Evolutionary conservation across 2,797 vertebrate species (phyloP).

Genomic region (Tangara arthus): DNA sequence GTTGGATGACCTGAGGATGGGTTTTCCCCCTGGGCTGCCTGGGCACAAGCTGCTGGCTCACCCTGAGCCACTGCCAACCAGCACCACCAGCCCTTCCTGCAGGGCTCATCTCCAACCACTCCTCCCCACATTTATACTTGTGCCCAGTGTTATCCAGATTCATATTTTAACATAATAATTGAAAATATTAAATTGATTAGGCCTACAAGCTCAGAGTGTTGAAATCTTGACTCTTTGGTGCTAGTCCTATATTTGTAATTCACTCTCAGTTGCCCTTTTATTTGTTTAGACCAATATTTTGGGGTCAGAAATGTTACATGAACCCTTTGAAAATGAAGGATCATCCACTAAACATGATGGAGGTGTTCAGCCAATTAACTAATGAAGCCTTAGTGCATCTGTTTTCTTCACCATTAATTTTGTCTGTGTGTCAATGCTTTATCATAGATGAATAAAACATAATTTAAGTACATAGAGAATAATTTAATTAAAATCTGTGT

Average conservation of each 20-base stretch:
- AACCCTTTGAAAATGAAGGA: not conserved
- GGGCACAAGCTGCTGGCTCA: rapidly evolving
- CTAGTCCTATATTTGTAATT: not conserved
- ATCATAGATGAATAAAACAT: not conserved
- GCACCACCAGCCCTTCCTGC: not conserved
- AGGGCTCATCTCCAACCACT: not conserved
- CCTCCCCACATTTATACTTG: not conserved
- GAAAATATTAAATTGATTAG: not conserved
- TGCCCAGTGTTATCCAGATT: not conserved
- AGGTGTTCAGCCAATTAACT: not conserved
- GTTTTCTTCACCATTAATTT: not conserved
- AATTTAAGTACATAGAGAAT: not conserved
- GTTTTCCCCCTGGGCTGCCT: not conserved
- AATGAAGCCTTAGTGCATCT: not conserved
- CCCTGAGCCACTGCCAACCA: not conserved
- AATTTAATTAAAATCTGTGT: not conserved
- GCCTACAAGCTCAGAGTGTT: not conserved
- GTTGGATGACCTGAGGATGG: not conserved
- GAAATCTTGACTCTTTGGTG: not conserved
- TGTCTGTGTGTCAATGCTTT: not conserved
- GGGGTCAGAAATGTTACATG: not conserved
- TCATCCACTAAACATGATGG: not conserved
- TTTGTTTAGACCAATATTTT: not conserved
- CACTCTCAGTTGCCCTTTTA: not conserved
- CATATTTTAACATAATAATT: not conserved